A percentile compares a stretch with the other conserved stretches of the same genome.
Conservation (phyloP, 2,797 vertebrate genomes). For the Anomalospiza imberbis region DNA sequence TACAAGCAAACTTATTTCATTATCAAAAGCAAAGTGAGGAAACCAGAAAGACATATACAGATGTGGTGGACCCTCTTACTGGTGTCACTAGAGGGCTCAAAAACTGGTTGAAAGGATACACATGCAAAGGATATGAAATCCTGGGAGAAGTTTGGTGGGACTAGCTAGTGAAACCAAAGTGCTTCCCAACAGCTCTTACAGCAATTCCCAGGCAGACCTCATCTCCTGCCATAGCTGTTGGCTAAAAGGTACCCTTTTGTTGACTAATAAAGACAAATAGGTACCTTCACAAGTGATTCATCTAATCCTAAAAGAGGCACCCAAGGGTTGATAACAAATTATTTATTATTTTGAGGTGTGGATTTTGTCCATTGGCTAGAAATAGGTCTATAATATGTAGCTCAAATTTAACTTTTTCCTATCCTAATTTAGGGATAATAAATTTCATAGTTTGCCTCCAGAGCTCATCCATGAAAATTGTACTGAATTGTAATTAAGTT, state of each 20-base stretch:
- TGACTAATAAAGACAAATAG: background rate
- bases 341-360: background rate
- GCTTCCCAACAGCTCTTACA: background rate
- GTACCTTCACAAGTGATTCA: background rate
- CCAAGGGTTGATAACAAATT: background rate
- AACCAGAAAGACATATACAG: background rate
- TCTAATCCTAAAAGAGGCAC: constrained; percentile 4
- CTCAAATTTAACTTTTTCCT: background rate
- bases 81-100: background rate
- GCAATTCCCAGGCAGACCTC: background rate
- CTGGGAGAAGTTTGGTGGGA: background rate
- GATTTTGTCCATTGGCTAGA: background rate
- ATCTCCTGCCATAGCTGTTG: background rate
- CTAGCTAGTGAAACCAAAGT: background rate
- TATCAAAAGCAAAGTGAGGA: background rate
- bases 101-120: background rate
- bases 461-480: constrained; percentile 24
- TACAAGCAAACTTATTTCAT: background rate
- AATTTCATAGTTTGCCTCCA: constrained; percentile 11
- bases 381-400: background rate
- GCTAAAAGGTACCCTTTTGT: background rate
- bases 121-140: background rate
- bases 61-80: background rate
- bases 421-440: background rate
- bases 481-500: constrained; percentile 18